Evolutionary conservation across 2,888 invertebrate genomes (phyloP).

Genomic region (Sepioteuthis lessoniana): DNA sequence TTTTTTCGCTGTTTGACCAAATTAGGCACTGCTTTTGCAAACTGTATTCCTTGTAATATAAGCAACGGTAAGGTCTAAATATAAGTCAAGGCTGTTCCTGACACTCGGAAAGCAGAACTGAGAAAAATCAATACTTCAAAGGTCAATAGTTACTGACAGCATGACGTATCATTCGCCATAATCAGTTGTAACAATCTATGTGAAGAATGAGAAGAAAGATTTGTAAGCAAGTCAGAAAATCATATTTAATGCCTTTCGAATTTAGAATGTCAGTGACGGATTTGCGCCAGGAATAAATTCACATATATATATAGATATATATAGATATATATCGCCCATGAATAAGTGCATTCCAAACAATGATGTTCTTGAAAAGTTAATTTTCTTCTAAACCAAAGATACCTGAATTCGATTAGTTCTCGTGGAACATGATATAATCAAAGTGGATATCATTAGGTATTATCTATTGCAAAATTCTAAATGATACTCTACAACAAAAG

Average conservation of each 20-base stretch:
- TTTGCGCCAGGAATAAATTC: too few relatives aligned
- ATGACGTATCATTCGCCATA: background rate
- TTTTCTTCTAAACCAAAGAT: too few relatives aligned
- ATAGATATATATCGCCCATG: conserved; percentile 33
- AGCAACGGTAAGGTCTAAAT: too few relatives aligned
- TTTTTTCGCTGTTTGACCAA: background rate
- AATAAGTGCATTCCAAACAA: too few relatives aligned
- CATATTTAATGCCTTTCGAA: background rate
- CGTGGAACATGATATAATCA: too few relatives aligned
- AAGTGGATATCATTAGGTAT: too few relatives aligned
- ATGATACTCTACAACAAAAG: too few relatives aligned
- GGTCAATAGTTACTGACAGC: background rate
- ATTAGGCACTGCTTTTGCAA: background rate
- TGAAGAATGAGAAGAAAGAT: background rate
- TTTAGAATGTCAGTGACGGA: background rate
- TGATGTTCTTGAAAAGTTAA: too few relatives aligned
- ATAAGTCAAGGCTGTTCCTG: background rate
- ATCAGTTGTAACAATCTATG: background rate
- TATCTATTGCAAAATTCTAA: too few relatives aligned
- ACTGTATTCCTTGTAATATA: background rate
- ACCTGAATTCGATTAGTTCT: too few relatives aligned
- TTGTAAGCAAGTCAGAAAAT: background rate
- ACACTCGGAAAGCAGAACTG: background rate
- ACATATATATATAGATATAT: background rate
- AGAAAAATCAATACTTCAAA: background rate